Evolutionary conservation across 1,140 invertebrate species (phyloP).

Genomic region (Sminthurides bifidus): DNA sequence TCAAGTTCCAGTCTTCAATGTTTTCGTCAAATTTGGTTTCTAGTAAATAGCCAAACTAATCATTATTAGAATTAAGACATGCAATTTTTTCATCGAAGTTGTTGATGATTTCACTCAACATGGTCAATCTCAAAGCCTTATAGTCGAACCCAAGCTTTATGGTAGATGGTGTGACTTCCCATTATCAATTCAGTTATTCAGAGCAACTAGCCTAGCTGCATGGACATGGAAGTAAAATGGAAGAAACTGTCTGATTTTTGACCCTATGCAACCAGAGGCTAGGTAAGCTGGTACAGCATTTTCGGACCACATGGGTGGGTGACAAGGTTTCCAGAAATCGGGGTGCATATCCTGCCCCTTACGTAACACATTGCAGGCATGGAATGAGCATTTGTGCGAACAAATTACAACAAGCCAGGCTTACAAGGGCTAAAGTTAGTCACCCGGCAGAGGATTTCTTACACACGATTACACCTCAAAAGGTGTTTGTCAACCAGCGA

Average conservation of each 20-base stretch:
- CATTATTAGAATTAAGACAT: too few relatives aligned
- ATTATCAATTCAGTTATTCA: neutral
- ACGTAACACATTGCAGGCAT: too few relatives aligned
- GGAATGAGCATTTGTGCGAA: too few relatives aligned
- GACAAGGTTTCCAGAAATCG: conserved; percentile 3
- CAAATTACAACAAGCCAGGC: too few relatives aligned
- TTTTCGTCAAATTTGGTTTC: too few relatives aligned
- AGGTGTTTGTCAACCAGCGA: conserved; percentile 17
- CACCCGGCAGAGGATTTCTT: conserved; percentile 5
- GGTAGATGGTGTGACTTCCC: neutral
- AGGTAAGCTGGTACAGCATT: neutral
- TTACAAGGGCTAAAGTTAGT: too few relatives aligned
- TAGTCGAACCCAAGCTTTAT: neutral
- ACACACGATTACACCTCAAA: conserved; percentile 20
- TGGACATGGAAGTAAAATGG: neutral
- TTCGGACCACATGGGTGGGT: neutral
- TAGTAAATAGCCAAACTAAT: too few relatives aligned
- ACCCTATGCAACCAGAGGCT: neutral
- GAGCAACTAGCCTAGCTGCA: neutral
- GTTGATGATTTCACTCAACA: too few relatives aligned
- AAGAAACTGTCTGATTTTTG: neutral
- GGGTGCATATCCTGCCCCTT: too few relatives aligned
- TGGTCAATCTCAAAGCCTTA: too few relatives aligned
- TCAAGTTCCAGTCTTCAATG: neutral
- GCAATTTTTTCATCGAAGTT: too few relatives aligned